A percentile compares a stretch with the other conserved stretches of the same genome.
These are phyloP conservation scores for Papilio aristodemus DNA, from an alignment of 1,140 invertebrate genomes.

Conservation along the genomic window DNA sequence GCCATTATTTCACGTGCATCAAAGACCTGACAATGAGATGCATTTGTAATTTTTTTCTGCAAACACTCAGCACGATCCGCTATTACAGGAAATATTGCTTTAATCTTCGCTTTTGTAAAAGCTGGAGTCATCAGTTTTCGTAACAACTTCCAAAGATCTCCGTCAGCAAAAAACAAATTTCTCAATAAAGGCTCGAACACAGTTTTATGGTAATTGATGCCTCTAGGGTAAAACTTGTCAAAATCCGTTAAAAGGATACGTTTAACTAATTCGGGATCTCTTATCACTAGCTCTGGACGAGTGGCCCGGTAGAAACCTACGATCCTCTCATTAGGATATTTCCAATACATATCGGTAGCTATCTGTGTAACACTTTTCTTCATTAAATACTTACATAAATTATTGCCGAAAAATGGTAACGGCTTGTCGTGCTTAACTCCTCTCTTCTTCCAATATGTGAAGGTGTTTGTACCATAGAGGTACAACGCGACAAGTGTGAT, in stretches of 20 bases:
- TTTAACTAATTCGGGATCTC: not conserved
- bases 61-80: conserved; percentile 47
- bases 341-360: not conserved
- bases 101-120: conserved; percentile 80
- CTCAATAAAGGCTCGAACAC: not conserved
- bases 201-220: not conserved
- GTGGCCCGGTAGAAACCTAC: not conserved
- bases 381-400: not conserved
- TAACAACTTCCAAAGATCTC: conserved; percentile 76
- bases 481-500: not conserved
- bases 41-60: conserved; percentile 36
- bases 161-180: conserved; percentile 36
- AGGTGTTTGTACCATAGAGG: not conserved
- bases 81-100: conserved; percentile 72
- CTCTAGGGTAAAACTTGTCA: not conserved
- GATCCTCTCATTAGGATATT: not conserved
- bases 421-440: not conserved
- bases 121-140: conserved; percentile 79
- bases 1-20: conserved; percentile 56
- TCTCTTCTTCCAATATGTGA: not conserved
- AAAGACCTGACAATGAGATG: conserved; percentile 43
- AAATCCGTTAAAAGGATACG: not conserved
- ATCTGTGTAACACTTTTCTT: not conserved
- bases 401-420: not conserved
- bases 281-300: not conserved